A percentile compares a stretch with the other conserved stretches of the same genome.
phyloP scores from a whole-genome alignment of 2,797 vertebrate species.

The Labeo calbasu region DNA sequence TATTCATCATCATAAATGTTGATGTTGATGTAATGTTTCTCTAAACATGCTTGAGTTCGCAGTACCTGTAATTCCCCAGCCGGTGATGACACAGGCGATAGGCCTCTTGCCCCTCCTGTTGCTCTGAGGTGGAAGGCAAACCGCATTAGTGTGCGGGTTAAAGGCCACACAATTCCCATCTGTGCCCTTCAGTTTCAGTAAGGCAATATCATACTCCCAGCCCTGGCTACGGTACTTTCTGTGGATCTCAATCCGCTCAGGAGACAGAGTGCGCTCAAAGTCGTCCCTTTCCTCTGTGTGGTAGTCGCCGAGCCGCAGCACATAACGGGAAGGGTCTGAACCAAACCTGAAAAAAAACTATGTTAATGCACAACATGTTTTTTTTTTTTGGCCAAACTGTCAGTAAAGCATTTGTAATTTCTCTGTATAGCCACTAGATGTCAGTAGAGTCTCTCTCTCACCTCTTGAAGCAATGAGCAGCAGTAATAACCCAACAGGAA shows the following conservation, averaged over 20 bases:
- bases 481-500: slow-evolving; percentile 87
- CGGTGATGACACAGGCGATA: slow-evolving; percentile 83
- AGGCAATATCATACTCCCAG: slow-evolving; percentile 88
- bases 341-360: slow-evolving; percentile 80
- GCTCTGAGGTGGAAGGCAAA: slow-evolving; percentile 79
- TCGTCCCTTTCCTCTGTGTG: slow-evolving; percentile 85
- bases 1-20: not conserved
- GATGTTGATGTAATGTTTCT: too few species aligned
- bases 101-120: slow-evolving; percentile 74
- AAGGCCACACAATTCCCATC: slow-evolving; percentile 83
- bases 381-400: not conserved
- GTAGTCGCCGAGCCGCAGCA: slow-evolving; percentile 85
- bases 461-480: slow-evolving; percentile 94
- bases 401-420: not conserved
- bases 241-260: slow-evolving; percentile 83
- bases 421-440: slow-evolving; percentile 56
- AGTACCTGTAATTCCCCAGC: slow-evolving; percentile 84
- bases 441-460: slow-evolving; percentile 59
- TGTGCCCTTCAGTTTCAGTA: slow-evolving; percentile 82
- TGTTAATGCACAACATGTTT: not conserved
- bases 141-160: slow-evolving; percentile 81
- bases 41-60: not conserved
- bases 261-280: slow-evolving; percentile 82
- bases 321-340: slow-evolving; percentile 79
- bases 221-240: slow-evolving; percentile 82